Conservation (phyloP, 2,797 vertebrate species). For the Sorex maritimensis region DNA sequence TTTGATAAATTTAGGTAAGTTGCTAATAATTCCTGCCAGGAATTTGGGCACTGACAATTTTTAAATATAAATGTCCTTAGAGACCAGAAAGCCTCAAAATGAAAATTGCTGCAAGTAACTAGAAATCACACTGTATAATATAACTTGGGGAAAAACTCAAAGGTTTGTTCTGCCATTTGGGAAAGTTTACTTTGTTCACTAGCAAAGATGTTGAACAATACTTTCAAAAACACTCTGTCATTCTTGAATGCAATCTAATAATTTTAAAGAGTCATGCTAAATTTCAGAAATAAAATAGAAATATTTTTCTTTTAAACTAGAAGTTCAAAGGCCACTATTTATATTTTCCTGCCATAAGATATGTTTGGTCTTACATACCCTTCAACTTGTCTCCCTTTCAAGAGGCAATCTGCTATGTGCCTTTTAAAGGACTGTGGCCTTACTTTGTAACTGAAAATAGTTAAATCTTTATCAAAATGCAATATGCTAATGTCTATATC, state of each 20-base stretch:
- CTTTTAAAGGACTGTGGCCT: neutral
- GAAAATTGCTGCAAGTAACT: conserved; percentile 7
- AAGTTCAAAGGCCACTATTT: conserved; percentile 2
- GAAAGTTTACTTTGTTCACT: conserved; percentile 24
- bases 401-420: neutral
- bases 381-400: neutral
- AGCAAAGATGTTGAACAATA: neutral
- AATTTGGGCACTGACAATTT: neutral
- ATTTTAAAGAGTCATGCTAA: neutral
- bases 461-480: neutral
- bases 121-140: neutral
- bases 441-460: neutral
- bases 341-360: neutral
- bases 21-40: conserved; percentile 56
- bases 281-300: conserved; percentile 20
- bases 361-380: neutral
- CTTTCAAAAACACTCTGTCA: conserved; percentile 10
- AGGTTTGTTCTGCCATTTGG: neutral
- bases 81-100: conserved; percentile 15
- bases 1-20: conserved; percentile 73
- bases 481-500: neutral
- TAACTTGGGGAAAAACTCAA: neutral
- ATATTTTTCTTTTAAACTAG: neutral
- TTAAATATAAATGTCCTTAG: conserved; percentile 65
- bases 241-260: neutral